phyloP scores from a whole-genome alignment of 2,113 vertebrate species.

The Microcebus lehilahytsara region DNA sequence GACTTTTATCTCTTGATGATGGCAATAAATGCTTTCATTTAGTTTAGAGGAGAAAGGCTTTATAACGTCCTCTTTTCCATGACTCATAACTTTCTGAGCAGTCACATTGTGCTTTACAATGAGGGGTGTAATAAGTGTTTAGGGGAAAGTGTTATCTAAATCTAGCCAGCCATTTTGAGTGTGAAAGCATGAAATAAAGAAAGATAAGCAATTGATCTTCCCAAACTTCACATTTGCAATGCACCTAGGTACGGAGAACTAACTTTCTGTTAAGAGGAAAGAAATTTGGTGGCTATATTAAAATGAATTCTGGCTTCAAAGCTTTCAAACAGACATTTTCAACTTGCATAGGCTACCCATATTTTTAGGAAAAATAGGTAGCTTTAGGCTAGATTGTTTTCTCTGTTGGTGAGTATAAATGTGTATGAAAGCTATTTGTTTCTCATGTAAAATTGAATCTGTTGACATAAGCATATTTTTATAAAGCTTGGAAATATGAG shows the following conservation, averaged over 20 bases:
- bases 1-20: constrained; percentile 38
- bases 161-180: constrained; percentile 15
- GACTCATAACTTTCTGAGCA: constrained; percentile 46
- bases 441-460: constrained; percentile 51
- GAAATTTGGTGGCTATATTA: not conserved
- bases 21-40: constrained; percentile 42
- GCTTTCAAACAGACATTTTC: constrained; percentile 42
- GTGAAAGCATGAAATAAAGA: constrained; percentile 11
- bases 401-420: constrained; percentile 60
- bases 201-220: not conserved
- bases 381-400: constrained; percentile 59
- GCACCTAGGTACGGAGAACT: not conserved
- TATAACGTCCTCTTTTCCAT: constrained; percentile 22
- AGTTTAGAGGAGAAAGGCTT: constrained; percentile 45
- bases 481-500: constrained; percentile 4
- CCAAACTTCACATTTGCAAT: not conserved
- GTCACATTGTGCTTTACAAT: not conserved
- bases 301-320: constrained; percentile 54
- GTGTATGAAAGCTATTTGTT: constrained; percentile 56
- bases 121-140: not conserved
- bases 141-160: not conserved
- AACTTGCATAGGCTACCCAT: constrained; percentile 9
- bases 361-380: constrained; percentile 54
- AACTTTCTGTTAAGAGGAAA: constrained; percentile 23
- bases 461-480: constrained; percentile 56